Evolutionary conservation across 1,140 invertebrate genomes (phyloP).

Genomic region (Drosophila tristis): DNA sequence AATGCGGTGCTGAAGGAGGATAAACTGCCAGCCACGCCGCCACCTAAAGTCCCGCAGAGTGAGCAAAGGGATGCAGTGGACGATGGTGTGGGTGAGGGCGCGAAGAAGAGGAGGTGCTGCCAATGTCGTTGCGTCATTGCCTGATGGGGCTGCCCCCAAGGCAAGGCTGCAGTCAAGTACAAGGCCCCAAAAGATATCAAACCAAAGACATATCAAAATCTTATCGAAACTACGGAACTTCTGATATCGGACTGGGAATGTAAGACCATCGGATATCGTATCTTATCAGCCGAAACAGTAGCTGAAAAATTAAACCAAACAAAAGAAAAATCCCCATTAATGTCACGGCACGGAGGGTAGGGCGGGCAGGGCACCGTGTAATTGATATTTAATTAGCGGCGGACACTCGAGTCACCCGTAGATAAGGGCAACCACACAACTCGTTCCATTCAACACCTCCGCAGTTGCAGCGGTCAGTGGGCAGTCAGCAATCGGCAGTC

Average conservation of each 20-base stretch:
- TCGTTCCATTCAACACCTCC: constrained; percentile 23
- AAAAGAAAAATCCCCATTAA: constrained; percentile 57
- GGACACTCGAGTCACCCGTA: constrained; percentile 29
- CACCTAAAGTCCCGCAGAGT: not conserved
- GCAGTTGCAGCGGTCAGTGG: not conserved
- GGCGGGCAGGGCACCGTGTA: constrained; percentile 15
- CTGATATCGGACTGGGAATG: constrained; percentile 28
- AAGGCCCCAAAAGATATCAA: constrained; percentile 12
- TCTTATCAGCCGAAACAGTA: constrained; percentile 56
- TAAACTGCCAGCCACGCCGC: not conserved
- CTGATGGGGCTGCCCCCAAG: constrained; percentile 41
- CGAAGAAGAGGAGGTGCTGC: constrained; percentile 21
- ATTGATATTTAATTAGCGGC: constrained; percentile 75
- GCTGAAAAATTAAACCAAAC: constrained; percentile 13
- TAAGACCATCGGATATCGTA: constrained; percentile 41
- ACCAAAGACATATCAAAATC: constrained; percentile 12
- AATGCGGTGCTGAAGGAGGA: constrained; percentile 23
- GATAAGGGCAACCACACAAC: constrained; percentile 11
- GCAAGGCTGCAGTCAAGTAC: constrained; percentile 8
- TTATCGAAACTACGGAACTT: constrained; percentile 25
- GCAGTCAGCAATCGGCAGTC: constrained; percentile 46
- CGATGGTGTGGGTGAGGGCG: constrained; percentile 13
- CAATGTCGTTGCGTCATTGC: constrained; percentile 38
- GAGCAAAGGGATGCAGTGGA: constrained; percentile 9
- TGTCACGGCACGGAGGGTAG: constrained; percentile 7